Evolutionary conservation across 2,797 vertebrate genomes (phyloP).

Genomic region (Poecile montanus): DNA sequence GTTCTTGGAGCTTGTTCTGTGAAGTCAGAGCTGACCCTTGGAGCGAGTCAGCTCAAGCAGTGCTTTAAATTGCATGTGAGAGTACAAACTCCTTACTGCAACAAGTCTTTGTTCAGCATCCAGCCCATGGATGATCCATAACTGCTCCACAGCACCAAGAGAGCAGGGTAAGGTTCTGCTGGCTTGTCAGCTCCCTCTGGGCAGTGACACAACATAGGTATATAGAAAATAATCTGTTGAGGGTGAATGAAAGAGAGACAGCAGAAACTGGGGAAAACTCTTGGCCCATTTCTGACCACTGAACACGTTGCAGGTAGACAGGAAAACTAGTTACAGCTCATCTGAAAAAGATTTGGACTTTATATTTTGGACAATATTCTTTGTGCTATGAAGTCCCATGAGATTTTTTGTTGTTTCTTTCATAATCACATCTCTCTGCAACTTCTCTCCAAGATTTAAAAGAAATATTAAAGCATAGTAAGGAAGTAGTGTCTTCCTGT

Average conservation of each 20-base stretch:
- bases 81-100: background rate
- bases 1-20: background rate
- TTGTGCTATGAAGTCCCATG: background rate
- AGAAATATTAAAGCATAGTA: background rate
- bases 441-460: background rate
- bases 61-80: background rate
- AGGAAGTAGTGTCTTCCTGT: background rate
- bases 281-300: background rate
- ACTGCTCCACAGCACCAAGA: background rate
- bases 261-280: background rate
- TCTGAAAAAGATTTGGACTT: background rate
- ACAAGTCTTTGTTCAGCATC: background rate
- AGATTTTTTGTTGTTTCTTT: background rate
- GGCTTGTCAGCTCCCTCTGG: background rate
- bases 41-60: background rate
- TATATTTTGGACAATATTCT: background rate
- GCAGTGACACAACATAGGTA: background rate
- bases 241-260: background rate
- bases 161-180: background rate
- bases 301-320: background rate
- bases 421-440: background rate
- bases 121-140: rapidly evolving
- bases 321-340: background rate
- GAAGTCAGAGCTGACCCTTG: background rate
- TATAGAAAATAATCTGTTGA: background rate